A percentile compares a stretch with the other conserved stretches of the same genome.
These are phyloP conservation scores for Rhodinocichla rosea DNA, from an alignment of 2,113 vertebrate genomes.

Conservation along the genomic window DNA sequence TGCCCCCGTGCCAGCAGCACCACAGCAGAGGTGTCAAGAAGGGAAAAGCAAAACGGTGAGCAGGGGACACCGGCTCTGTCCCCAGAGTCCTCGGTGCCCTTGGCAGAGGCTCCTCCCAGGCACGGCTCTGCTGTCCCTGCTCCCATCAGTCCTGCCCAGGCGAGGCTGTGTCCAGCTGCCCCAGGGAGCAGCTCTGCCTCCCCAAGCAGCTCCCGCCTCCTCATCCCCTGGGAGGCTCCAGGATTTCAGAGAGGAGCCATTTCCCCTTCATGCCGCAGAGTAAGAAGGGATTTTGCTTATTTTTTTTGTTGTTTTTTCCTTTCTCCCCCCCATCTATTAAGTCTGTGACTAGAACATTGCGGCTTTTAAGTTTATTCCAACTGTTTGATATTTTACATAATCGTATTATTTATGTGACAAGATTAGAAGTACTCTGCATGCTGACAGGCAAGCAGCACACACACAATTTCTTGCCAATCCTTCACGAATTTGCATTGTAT, in stretches of 20 bases:
- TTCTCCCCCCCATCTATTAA: not conserved
- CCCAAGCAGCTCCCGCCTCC: not conserved
- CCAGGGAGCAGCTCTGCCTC: not conserved
- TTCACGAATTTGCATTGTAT: slow-evolving; percentile 38
- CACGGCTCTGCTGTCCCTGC: not conserved
- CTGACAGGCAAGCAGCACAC: slow-evolving; percentile 53
- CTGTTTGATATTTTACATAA: slow-evolving; percentile 69
- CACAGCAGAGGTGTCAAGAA: not conserved
- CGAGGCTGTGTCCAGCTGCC: not conserved
- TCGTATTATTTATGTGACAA: slow-evolving; percentile 69
- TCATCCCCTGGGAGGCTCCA: not conserved
- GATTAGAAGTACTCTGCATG: slow-evolving; percentile 60
- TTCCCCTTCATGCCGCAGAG: not conserved
- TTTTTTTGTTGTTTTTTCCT: not conserved
- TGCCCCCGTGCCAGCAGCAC: not conserved
- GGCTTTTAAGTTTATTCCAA: slow-evolving; percentile 66
- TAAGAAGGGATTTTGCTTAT: not conserved
- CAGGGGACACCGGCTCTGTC: accelerated
- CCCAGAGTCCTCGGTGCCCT: not conserved
- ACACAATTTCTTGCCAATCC: slow-evolving; percentile 39
- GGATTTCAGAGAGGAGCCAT: not conserved
- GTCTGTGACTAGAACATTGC: slow-evolving; percentile 55
- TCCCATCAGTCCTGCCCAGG: not conserved
- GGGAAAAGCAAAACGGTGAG: no score
- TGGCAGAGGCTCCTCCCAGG: not conserved